phyloP scores from a whole-genome alignment of 2,888 invertebrate species.

The Galerucella calmariensis region DNA sequence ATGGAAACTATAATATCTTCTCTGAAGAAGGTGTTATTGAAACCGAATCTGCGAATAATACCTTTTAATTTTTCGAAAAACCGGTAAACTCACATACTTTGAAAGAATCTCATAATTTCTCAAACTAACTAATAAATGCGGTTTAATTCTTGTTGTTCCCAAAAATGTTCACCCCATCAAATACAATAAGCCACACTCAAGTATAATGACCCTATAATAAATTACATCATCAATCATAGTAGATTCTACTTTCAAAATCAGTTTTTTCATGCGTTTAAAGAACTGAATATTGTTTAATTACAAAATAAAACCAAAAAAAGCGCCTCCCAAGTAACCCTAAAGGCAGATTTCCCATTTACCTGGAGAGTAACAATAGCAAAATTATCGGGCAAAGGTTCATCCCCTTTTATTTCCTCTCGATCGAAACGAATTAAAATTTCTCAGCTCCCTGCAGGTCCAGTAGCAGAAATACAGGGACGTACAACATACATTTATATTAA shows the following conservation, averaged over 20 bases:
- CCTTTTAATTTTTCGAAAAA: no score
- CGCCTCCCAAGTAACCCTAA: constrained; percentile 51
- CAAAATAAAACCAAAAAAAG: constrained; percentile 56
- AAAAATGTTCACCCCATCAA: background rate
- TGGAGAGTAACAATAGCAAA: constrained; percentile 52
- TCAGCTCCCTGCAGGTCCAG: constrained; percentile 55
- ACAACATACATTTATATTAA: background rate
- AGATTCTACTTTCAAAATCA: constrained; percentile 5
- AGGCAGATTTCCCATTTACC: constrained; percentile 51
- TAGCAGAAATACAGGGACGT: constrained; percentile 48
- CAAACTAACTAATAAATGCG: background rate
- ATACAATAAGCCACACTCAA: constrained; percentile 23
- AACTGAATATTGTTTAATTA: constrained; percentile 52
- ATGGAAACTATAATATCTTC: no score
- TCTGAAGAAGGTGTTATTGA: no score
- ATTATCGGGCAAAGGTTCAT: constrained; percentile 56
- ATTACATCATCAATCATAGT: constrained; percentile 32
- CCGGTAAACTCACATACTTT: no score
- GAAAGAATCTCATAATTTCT: background rate
- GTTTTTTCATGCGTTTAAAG: constrained; percentile 20
- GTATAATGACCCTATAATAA: constrained; percentile 20
- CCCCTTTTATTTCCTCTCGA: constrained; percentile 55
- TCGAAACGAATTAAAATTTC: constrained; percentile 58
- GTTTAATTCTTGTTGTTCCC: background rate
- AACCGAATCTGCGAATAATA: no score